Evolutionary conservation across 1,140 invertebrate genomes (phyloP).

Genomic region (Maconellicoccus hirsutus): DNA sequence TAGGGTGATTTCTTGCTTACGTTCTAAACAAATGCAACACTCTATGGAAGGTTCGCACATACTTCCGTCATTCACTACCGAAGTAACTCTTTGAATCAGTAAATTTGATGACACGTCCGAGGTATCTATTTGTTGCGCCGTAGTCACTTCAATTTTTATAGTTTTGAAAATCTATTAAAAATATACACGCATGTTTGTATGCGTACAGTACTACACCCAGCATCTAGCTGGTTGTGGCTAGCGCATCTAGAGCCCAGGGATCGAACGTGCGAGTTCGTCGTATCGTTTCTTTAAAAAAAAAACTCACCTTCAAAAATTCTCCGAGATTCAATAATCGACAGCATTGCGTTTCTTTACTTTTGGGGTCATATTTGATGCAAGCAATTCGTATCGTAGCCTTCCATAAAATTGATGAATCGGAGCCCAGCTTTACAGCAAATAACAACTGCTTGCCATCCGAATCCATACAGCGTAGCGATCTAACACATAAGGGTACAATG

Average conservation of each 20-base stretch:
- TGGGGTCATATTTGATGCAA: conserved; percentile 47
- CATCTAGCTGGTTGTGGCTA: no score
- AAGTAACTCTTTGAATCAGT: conserved; percentile 17
- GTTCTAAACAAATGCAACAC: conserved; percentile 59
- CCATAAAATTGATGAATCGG: conserved; percentile 52
- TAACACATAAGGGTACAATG: conserved; percentile 29
- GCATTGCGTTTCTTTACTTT: conserved; percentile 40
- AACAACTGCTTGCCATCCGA: conserved; percentile 47
- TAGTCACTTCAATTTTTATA: conserved; percentile 35
- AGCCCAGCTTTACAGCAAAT: conserved; percentile 50
- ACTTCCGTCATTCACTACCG: conserved; percentile 23
- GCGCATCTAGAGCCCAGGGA: no score
- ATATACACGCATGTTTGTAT: no score
- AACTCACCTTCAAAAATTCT: conserved; percentile 42
- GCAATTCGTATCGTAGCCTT: conserved; percentile 52
- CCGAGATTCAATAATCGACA: conserved; percentile 45
- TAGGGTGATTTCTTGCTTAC: conserved; percentile 49
- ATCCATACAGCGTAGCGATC: conserved; percentile 46
- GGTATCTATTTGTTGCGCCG: conserved; percentile 32
- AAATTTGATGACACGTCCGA: background rate
- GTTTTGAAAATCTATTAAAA: conserved; percentile 40
- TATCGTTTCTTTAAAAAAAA: no score
- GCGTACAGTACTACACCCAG: no score
- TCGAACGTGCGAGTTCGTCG: no score
- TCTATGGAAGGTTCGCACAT: conserved; percentile 37